Percentiles rank a stretch among this genome's conserved stretches.
Evolutionary conservation across 2,113 vertebrate species (phyloP).

Genomic region (Marcusenius ussheri): DNA sequence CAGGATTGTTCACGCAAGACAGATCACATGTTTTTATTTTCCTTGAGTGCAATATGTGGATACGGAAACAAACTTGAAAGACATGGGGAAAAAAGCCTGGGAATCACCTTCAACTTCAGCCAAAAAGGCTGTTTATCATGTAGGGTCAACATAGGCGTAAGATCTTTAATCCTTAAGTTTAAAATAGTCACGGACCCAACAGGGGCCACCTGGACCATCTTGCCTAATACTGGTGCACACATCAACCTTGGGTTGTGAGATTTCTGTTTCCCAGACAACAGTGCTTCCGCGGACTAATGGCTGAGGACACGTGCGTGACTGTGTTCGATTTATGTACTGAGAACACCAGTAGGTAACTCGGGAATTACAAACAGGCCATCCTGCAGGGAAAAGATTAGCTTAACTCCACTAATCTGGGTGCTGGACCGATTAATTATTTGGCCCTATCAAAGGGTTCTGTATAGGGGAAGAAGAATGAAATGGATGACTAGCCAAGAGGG

Average conservation of each 20-base stretch:
- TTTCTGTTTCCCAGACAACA: neutral
- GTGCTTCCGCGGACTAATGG: neutral
- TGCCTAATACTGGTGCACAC: neutral
- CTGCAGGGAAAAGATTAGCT: constrained; percentile 39
- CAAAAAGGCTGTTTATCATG: neutral
- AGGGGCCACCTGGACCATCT: neutral
- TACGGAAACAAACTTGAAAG: neutral
- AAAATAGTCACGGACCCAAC: neutral
- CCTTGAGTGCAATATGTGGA: neutral
- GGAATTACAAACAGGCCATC: constrained; percentile 22
- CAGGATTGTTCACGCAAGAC: neutral
- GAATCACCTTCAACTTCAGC: neutral
- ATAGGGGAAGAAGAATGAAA: constrained; percentile 21
- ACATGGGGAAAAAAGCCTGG: neutral
- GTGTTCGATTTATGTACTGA: constrained; percentile 39
- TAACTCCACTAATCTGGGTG: constrained; percentile 31
- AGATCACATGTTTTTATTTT: neutral
- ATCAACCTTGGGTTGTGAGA: neutral
- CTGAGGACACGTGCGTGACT: neutral
- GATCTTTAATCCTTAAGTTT: neutral
- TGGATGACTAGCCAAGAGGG: constrained; percentile 10
- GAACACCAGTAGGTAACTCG: constrained; percentile 32
- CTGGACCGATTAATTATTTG: constrained; percentile 30
- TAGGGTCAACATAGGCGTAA: neutral
- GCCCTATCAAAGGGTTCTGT: constrained; percentile 9